A percentile compares a stretch with the other conserved stretches of the same genome.
phyloP scores from a whole-genome alignment of 2,113 vertebrate species.

The Serilophus lunatus region DNA sequence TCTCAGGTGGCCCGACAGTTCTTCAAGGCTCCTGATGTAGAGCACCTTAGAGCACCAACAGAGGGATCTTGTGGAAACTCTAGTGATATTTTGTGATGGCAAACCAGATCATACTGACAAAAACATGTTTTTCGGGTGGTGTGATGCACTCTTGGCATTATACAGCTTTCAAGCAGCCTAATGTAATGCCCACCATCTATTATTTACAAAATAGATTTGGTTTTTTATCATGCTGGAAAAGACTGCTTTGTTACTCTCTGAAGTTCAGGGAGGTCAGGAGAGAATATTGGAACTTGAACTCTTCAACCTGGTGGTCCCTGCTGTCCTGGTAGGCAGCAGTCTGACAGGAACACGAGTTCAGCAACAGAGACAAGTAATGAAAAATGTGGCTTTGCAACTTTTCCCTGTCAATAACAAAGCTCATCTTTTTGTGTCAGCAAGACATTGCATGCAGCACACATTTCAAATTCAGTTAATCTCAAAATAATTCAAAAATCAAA shows the following conservation, averaged over 20 bases:
- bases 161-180: background rate
- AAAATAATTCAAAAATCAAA: constrained; percentile 82
- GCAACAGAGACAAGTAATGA: constrained; percentile 41
- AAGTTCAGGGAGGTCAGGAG: constrained; percentile 41
- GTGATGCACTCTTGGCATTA: constrained; percentile 16
- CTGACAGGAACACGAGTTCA: constrained; percentile 40
- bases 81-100: background rate
- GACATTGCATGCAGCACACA: constrained; percentile 69
- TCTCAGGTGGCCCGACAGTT: background rate
- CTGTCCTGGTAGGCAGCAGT: constrained; percentile 8
- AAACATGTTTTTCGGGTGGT: background rate
- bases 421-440: constrained; percentile 74
- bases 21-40: background rate
- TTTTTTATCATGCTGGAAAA: background rate
- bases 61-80: background rate
- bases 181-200: background rate
- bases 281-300: constrained; percentile 65
- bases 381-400: constrained; percentile 68
- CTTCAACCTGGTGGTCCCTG: constrained; percentile 49
- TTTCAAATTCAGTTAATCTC: constrained; percentile 82
- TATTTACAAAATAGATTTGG: background rate
- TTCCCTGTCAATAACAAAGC: constrained; percentile 74
- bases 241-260: background rate
- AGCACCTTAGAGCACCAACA: background rate
- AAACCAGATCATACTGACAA: background rate